These are phyloP conservation scores for Sorex araneus DNA, from an alignment of 2,113 vertebrate genomes.

Conservation along the genomic window DNA sequence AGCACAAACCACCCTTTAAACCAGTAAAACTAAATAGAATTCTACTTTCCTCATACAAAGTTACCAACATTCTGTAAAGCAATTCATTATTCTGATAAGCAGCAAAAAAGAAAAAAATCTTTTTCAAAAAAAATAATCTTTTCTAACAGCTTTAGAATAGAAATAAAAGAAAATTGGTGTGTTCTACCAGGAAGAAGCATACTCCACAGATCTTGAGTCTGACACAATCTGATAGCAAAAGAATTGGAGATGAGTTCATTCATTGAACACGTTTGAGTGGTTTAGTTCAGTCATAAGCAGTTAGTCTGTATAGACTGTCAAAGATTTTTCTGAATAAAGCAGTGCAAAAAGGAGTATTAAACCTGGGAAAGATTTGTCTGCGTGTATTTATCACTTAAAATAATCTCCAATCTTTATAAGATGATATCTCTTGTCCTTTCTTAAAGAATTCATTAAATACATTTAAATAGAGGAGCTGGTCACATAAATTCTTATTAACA, in stretches of 20 bases:
- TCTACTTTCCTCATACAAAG: constrained; percentile 55
- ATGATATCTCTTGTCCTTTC: constrained; percentile 35
- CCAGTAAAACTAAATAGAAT: constrained; percentile 44
- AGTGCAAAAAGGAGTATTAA: constrained; percentile 61
- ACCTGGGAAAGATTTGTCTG: constrained; percentile 27
- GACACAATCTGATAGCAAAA: constrained; percentile 24
- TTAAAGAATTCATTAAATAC: constrained; percentile 15
- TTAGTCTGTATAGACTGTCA: constrained; percentile 4
- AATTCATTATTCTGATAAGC: constrained; percentile 42
- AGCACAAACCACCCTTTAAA: constrained; percentile 52
- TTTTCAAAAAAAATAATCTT: constrained; percentile 56
- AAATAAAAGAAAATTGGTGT: not conserved
- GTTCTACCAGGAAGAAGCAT: not conserved
- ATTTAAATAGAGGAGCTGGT: constrained; percentile 55
- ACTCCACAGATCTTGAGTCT: not conserved
- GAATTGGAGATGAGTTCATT: constrained; percentile 37
- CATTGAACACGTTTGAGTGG: constrained; percentile 23
- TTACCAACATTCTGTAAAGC: constrained; percentile 43
- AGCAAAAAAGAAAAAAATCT: not conserved
- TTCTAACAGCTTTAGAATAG: not conserved
- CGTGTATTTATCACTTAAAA: constrained; percentile 41
- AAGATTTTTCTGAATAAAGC: constrained; percentile 29
- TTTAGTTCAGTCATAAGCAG: constrained; percentile 53
- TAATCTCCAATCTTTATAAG: constrained; percentile 27
- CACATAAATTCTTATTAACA: constrained; percentile 46